phyloP scores from a whole-genome alignment of 2,888 invertebrate genomes.

The Cheilosia pagana region DNA sequence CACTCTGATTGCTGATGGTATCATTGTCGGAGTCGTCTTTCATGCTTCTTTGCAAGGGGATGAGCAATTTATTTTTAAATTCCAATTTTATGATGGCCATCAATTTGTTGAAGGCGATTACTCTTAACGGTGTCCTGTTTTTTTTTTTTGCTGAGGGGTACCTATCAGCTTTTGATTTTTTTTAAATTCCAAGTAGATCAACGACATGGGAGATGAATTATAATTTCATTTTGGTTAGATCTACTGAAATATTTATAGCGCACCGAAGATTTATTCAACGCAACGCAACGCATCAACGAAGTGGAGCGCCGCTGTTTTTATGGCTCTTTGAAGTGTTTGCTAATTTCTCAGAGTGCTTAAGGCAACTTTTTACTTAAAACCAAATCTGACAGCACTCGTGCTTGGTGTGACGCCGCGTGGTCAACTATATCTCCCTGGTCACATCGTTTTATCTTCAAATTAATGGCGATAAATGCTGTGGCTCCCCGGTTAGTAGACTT shows the following conservation, averaged over 20 bases:
- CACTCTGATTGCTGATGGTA: slow-evolving; percentile 73
- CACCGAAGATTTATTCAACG: slow-evolving; percentile 34
- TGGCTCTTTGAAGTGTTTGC: neutral
- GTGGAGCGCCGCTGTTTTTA: slow-evolving; percentile 34
- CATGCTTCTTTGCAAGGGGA: slow-evolving; percentile 50
- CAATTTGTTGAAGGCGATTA: slow-evolving; percentile 69
- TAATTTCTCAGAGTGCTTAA: too few relatives aligned
- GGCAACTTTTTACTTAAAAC: too few relatives aligned
- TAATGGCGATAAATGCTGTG: too few relatives aligned
- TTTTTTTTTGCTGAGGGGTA: slow-evolving; percentile 18
- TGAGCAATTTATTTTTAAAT: slow-evolving; percentile 73
- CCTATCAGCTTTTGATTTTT: slow-evolving; percentile 62
- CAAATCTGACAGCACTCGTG: too few relatives aligned
- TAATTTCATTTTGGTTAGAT: slow-evolving; percentile 33
- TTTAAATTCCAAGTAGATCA: slow-evolving; percentile 60
- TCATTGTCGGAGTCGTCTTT: slow-evolving; percentile 60
- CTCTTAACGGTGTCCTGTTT: slow-evolving; percentile 17
- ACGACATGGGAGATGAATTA: slow-evolving; percentile 53
- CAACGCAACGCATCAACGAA: slow-evolving; percentile 38
- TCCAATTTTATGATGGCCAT: slow-evolving; percentile 73
- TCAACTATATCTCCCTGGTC: too few relatives aligned
- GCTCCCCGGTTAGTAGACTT: too few relatives aligned
- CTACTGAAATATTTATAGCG: slow-evolving; percentile 27
- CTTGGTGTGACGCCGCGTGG: too few relatives aligned
- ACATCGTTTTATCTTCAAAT: too few relatives aligned